Evolutionary conservation across 2,888 invertebrate species (phyloP).

Genomic region (Erebia aethiops): DNA sequence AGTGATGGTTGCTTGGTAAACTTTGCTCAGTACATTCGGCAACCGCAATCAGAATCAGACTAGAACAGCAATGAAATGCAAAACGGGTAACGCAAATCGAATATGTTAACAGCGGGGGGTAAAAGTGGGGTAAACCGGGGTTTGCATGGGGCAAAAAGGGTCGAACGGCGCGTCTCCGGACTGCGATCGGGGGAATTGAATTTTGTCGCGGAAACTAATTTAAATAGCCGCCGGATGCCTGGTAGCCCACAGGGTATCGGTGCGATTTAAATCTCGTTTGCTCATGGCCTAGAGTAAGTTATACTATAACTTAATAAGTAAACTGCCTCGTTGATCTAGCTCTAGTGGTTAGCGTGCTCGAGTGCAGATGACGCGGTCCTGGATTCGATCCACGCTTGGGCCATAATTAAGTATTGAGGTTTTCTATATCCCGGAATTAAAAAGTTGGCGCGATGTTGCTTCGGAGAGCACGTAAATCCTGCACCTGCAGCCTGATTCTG

Average conservation of each 20-base stretch:
- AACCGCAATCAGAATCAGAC: slow-evolving; percentile 15
- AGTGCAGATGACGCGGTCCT: too few species aligned
- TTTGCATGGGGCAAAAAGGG: slow-evolving; percentile 29
- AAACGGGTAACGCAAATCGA: slow-evolving; percentile 35
- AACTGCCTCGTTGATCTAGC: background rate
- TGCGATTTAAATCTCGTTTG: slow-evolving; percentile 22
- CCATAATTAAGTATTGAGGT: too few species aligned
- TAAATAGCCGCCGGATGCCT: slow-evolving; percentile 48
- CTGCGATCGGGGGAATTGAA: slow-evolving; percentile 55
- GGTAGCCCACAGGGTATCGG: slow-evolving; percentile 21
- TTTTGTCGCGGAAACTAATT: slow-evolving; percentile 62
- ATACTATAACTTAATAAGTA: background rate
- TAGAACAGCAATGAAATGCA: slow-evolving; percentile 38
- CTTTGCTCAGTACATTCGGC: background rate
- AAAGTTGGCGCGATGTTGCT: too few species aligned
- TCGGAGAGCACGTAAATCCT: too few species aligned
- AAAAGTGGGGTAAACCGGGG: slow-evolving; percentile 26
- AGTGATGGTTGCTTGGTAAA: background rate
- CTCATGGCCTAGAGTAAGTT: background rate
- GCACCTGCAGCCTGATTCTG: too few species aligned
- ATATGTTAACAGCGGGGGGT: slow-evolving; percentile 37
- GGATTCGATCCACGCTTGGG: too few species aligned
- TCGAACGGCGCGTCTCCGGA: slow-evolving; percentile 43
- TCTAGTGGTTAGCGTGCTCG: too few species aligned
- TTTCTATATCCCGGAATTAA: too few species aligned